These are phyloP conservation scores for Cirrhinus molitorella DNA, from an alignment of 2,797 vertebrate genomes.

Conservation along the genomic window DNA sequence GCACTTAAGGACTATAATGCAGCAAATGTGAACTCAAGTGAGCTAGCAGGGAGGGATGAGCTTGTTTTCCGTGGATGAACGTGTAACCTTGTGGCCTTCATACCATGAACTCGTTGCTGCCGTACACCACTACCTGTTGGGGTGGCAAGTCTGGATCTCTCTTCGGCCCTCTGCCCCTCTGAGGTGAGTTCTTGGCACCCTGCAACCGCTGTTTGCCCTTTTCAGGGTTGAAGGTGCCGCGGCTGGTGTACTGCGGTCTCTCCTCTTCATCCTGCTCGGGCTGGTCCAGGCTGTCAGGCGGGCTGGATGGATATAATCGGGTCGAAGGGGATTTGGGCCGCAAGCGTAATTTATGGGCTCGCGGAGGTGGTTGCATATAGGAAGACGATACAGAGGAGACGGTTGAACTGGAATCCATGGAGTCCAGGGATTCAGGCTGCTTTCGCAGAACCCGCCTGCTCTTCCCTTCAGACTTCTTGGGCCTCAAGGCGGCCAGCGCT, in stretches of 20 bases:
- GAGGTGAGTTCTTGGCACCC: slow-evolving; percentile 83
- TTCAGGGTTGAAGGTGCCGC: slow-evolving; percentile 93
- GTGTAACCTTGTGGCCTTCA: slow-evolving; percentile 77
- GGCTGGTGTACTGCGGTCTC: slow-evolving; percentile 88
- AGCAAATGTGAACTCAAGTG: slow-evolving; percentile 8
- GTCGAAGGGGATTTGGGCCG: slow-evolving; percentile 85
- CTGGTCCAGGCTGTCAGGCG: slow-evolving; percentile 67
- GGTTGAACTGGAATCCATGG: slow-evolving; percentile 77
- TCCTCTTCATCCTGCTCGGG: slow-evolving; percentile 79
- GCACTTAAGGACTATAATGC: slow-evolving; percentile 73
- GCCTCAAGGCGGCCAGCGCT: slow-evolving; percentile 75
- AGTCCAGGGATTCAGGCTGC: slow-evolving; percentile 83
- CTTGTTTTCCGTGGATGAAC: slow-evolving; percentile 57
- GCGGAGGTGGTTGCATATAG: slow-evolving; percentile 81
- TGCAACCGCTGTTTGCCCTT: slow-evolving; percentile 95
- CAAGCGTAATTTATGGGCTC: slow-evolving; percentile 85
- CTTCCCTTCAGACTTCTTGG: slow-evolving; percentile 77
- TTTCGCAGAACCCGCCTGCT: slow-evolving; percentile 76
- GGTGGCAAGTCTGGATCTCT: slow-evolving; percentile 80
- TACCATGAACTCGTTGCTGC: slow-evolving; percentile 98
- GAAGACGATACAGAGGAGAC: slow-evolving; percentile 84
- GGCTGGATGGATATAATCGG: slow-evolving; percentile 73
- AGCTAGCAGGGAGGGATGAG: slow-evolving; percentile 19
- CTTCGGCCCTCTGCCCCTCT: slow-evolving; percentile 74
- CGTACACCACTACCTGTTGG: slow-evolving; percentile 87